Percentiles rank a stretch among this genome's conserved stretches.
Conservation (phyloP, 2,797 vertebrate genomes). For the Columba guinea region DNA sequence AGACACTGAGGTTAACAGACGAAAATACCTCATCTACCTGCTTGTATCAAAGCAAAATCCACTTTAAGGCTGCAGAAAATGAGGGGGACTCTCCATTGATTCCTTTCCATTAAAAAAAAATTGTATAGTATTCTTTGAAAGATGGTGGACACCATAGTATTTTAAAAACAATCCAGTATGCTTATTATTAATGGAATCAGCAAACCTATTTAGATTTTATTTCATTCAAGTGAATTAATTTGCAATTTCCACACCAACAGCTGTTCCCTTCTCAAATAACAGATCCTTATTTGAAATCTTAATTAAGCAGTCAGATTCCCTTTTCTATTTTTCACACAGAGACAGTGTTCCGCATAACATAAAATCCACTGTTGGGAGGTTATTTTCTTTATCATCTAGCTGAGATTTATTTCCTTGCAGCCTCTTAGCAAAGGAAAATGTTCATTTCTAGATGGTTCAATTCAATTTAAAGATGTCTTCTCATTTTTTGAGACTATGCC, state of each 20-base stretch:
- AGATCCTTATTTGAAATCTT: neutral
- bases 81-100: neutral
- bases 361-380: neutral
- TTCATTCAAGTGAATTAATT: neutral
- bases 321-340: neutral
- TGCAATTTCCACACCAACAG: neutral
- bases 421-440: neutral
- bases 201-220: neutral
- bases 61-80: too few relatives aligned
- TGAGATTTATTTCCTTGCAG: neutral
- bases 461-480: neutral
- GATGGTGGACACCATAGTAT: neutral
- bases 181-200: neutral
- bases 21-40: neutral
- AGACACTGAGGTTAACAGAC: neutral
- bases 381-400: neutral
- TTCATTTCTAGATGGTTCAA: neutral
- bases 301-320: neutral
- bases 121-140: neutral
- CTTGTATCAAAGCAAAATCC: neutral
- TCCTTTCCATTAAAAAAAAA: neutral
- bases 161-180: neutral
- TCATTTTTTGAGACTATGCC: neutral
- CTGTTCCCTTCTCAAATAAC: neutral
- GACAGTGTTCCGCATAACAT: neutral